Percentiles rank a stretch among this genome's conserved stretches.
Conservation (phyloP, 2,888 invertebrate genomes). For the Caenorhabditis wallacei region DNA sequence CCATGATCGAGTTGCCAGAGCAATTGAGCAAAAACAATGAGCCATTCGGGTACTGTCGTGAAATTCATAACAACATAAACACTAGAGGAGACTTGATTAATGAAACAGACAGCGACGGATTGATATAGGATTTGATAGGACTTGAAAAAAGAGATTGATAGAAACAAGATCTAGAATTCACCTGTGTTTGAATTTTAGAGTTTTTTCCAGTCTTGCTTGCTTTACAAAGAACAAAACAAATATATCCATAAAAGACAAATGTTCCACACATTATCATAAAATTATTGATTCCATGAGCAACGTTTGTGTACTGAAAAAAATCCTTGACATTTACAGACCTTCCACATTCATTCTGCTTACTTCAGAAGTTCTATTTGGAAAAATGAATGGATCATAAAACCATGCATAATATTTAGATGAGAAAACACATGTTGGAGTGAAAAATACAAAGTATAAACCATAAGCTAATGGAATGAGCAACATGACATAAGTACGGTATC, state of each 20-base stretch:
- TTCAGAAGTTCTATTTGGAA: conserved; percentile 31
- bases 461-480: conserved; percentile 55
- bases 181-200: conserved; percentile 9
- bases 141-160: no score
- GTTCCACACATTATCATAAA: conserved; percentile 56
- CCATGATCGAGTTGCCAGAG: conserved; percentile 65
- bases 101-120: conserved; percentile 44
- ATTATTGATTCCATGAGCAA: conserved; percentile 62
- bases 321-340: neutral
- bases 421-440: conserved; percentile 60
- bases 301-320: conserved; percentile 52
- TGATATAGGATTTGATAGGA: conserved; percentile 41
- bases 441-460: conserved; percentile 64
- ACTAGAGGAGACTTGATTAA: conserved; percentile 57
- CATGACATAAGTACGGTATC: conserved; percentile 46
- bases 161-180: no score
- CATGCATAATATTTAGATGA: conserved; percentile 58
- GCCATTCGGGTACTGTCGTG: conserved; percentile 46
- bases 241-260: conserved; percentile 45
- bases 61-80: conserved; percentile 67
- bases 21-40: conserved; percentile 59
- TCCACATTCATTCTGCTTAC: neutral
- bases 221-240: conserved; percentile 44
- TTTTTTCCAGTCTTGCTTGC: conserved; percentile 3
- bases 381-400: conserved; percentile 66